Conservation (phyloP, 2,113 vertebrate species). For the Podarcis cretensis region DNA sequence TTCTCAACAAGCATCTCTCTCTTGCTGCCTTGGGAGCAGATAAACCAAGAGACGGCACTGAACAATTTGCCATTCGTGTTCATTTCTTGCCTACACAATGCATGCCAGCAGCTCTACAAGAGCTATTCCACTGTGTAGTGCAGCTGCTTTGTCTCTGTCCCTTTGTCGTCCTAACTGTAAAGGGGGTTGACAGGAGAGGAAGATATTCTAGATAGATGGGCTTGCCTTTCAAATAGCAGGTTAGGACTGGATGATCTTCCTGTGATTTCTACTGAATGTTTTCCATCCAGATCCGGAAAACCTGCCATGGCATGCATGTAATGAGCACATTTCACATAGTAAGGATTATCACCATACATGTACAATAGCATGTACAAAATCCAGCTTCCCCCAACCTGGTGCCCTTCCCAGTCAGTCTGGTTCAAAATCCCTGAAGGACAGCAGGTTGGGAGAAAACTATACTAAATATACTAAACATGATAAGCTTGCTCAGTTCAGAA, state of each 20-base stretch:
- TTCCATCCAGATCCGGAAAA: background rate
- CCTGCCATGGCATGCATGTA: background rate
- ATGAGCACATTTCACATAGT: background rate
- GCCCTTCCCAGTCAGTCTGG: too few species aligned
- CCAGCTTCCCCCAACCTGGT: too few species aligned
- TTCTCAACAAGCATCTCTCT: conserved; percentile 4
- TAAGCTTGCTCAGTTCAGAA: background rate
- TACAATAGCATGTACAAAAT: too few species aligned
- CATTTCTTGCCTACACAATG: background rate
- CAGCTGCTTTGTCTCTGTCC: background rate
- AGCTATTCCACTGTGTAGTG: too few species aligned
- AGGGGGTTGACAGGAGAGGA: background rate
- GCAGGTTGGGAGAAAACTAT: background rate
- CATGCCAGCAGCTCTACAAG: background rate
- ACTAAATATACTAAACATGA: background rate
- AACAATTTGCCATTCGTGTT: background rate
- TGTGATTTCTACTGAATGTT: background rate
- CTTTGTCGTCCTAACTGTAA: background rate
- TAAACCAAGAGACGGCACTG: background rate
- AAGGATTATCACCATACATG: background rate
- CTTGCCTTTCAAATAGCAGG: background rate
- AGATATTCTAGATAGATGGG: background rate
- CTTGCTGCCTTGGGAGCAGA: background rate
- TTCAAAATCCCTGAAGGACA: too few species aligned
- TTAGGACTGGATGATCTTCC: background rate